These are phyloP conservation scores for Holothuria scabra DNA, from an alignment of 53 echinoderm and acorn worm species.

Conservation along the genomic window DNA sequence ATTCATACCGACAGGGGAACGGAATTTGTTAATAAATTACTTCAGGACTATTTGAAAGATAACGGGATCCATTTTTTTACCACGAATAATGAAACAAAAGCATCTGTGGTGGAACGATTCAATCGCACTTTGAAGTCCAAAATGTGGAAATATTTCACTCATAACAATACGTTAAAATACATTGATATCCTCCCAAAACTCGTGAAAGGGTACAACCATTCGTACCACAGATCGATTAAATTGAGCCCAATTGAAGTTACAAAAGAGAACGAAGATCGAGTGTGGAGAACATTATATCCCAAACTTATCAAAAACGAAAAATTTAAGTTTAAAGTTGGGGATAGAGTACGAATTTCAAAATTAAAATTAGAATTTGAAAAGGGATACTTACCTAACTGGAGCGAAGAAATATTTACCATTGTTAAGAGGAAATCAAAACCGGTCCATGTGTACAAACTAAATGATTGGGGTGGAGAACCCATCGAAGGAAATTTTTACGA, in stretches of 20 bases:
- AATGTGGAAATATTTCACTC: conserved; percentile 51
- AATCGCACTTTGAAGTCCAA: conserved; percentile 42
- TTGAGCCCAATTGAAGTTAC: not conserved
- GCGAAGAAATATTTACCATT: conserved; percentile 50
- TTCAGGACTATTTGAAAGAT: conserved; percentile 46
- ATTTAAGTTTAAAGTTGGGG: not conserved
- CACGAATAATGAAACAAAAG: conserved; percentile 52
- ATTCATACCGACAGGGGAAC: conserved; percentile 16
- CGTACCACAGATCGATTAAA: not conserved
- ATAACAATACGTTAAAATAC: conserved; percentile 2
- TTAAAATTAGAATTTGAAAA: not conserved
- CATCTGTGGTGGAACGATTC: conserved; percentile 34
- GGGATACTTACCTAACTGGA: conserved; percentile 46
- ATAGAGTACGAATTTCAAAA: not conserved
- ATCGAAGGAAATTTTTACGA: conserved; percentile 47
- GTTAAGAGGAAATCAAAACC: not conserved
- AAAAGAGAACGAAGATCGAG: not conserved
- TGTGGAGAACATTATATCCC: not conserved
- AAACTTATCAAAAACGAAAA: no score
- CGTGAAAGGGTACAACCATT: not conserved
- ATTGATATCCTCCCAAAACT: not conserved
- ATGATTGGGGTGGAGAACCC: conserved; percentile 3
- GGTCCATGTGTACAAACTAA: conserved; percentile 17
- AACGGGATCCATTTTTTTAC: conserved; percentile 47
- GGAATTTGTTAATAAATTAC: conserved; percentile 50